Base-by-base conservation (phyloP, 2,113 vertebrate genomes). In the Harpagus bidentatus region DNA sequence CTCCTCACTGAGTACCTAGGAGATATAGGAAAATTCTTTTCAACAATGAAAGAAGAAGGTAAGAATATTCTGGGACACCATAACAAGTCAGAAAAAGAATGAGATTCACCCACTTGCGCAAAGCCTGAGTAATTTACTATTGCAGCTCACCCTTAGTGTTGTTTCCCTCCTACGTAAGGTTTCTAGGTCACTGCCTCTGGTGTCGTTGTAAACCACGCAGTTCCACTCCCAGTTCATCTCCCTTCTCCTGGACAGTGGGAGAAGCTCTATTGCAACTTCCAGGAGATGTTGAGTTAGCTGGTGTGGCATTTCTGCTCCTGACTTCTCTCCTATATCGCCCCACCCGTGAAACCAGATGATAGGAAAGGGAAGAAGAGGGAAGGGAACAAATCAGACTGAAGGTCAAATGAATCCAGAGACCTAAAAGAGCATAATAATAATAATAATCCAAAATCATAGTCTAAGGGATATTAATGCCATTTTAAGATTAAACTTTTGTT, bases 21-120 rank as follows among this genome's bases (percentile, higher is more conserved):
- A 95, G 90, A 82, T 10, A 82, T 10, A 77, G n/a, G 22, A 90
- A 73, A 89, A 77, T 69, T 47, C 53, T 66, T 91, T 91, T 85
- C 53, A 85, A 10, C 29, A 69, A 32, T 72, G 77, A 87, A 85
- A 89, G n/a, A 82, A 95, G 72, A 61, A n/a, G 56, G n/a, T 86
- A 81, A 79, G 40, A 47, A 42, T 85, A 76, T 69, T 77, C 53
- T 73, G 58, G 53, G 73, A 69, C 53, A 73, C 20, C 45, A 47
- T 73, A 66, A 77, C 52, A 89, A 89, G 66, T 79, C 66, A 91
- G 93, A 91, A 81, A 55, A 93, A 69, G 50, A 88, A 45, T 91
- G 83, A 94, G 67, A 90, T 92, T 95, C 72, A 92, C 9, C 45
- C 53, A 32, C 63, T 97, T 96, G 91, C 3, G 50, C 95, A 96